Percentiles rank a stretch among this genome's conserved stretches.
Conservation (phyloP, 2,113 vertebrate species). For the Phoenicopterus ruber region DNA sequence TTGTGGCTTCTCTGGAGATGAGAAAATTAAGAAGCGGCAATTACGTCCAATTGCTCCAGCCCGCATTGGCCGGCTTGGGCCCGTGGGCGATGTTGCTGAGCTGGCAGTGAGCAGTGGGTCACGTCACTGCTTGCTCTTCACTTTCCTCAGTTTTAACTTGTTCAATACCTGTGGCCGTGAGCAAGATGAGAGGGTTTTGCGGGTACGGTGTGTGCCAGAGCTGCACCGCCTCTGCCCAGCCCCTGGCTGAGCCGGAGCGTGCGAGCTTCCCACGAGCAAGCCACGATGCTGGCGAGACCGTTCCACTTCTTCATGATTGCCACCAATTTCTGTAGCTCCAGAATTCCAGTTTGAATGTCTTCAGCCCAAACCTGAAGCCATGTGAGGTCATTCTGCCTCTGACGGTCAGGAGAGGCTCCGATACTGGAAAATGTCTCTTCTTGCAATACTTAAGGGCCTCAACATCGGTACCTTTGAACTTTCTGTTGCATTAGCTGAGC, state of each 20-base stretch:
- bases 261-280: rapidly evolving
- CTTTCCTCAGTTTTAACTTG: neutral
- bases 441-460: neutral
- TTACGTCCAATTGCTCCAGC: neutral
- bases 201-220: neutral
- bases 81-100: neutral
- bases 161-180: neutral
- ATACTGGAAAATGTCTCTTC: neutral
- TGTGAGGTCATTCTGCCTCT: neutral
- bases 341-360: neutral
- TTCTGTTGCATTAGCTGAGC: neutral
- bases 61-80: rapidly evolving
- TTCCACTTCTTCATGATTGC: rapidly evolving
- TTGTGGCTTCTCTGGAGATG: neutral
- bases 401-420: neutral
- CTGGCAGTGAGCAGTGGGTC: neutral
- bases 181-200: neutral
- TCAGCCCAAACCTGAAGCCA: neutral
- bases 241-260: rapidly evolving
- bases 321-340: neutral
- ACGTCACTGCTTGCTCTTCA: neutral
- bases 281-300: rapidly evolving
- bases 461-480: neutral
- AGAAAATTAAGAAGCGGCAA: neutral
- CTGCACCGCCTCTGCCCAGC: neutral